Evolutionary conservation across 2,888 invertebrate genomes (phyloP), one percentile per base, ranked within the genome.

Genomic region (Troglohyphantes excavatus): DNA sequence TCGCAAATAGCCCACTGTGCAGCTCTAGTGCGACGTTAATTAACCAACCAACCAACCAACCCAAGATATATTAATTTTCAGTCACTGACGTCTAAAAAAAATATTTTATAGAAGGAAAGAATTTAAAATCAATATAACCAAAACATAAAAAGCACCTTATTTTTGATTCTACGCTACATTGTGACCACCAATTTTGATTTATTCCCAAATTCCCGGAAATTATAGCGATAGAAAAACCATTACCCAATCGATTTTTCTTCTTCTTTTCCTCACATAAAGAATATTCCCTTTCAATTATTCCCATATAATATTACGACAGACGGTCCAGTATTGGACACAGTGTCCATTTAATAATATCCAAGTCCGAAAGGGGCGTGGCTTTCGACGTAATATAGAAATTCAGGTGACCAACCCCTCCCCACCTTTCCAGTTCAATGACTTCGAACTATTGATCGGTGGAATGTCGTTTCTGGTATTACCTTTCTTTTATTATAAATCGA

Each of bases 391-490:
- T 61, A 33, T 29, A 53, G 68, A 67, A 81, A 83, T 86, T 78
- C 78, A 78, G 78, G 86, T 86, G 72, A 86, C 68, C 86, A 84
- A 46, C 29, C 19, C 70, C 53, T 72, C 78, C 39, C 46, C 21
- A 21, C 43, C 43, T 68, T 72, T 68, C 43, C 26, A 86, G 86
- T 86, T 86, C 86, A 86, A 72, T 86, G 86, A 86, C 86, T 86
- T 86, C 86, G 85, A 85, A 76, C 85, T 86, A 78, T 79, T 78
- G 86, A 86, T 86, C 86, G 70, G 19, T n/a, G n/a, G 17, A 78
- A 21, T 39, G 63, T 65, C 59, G 53, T 73, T 73, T 19, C 26
- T 46, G 26, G 65, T 29, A 73, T 33, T 39, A 46, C 78, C 72
- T 61, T 68, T 33, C 59, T 86, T 86, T 86, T 86, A 86, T 86